Evolutionary conservation across 1,140 invertebrate genomes (phyloP).

Genomic region (Drosophila fuyamai): DNA sequence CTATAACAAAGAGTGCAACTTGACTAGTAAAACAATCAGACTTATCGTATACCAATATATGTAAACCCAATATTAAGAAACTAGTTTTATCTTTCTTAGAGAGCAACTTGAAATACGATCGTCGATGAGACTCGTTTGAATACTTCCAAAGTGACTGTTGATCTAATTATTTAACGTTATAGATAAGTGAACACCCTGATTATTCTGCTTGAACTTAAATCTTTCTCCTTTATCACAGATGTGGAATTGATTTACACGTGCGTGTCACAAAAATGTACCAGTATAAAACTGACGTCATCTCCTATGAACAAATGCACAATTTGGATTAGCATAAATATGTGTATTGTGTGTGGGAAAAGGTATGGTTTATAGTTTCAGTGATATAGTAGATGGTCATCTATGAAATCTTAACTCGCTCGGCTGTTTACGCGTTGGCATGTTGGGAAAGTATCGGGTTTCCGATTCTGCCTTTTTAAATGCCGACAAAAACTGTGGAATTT

Average conservation of each 20-base stretch:
- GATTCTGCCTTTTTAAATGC: slow-evolving; percentile 28
- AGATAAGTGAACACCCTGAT: background rate
- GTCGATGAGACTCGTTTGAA: background rate
- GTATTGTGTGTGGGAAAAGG: slow-evolving; percentile 23
- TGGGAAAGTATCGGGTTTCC: slow-evolving; percentile 40
- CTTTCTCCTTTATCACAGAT: background rate
- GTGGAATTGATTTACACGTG: slow-evolving; percentile 10
- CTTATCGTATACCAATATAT: too few species aligned
- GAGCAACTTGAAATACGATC: too few species aligned
- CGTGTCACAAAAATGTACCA: slow-evolving; percentile 6
- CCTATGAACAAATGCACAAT: slow-evolving; percentile 24
- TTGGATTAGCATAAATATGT: slow-evolving; percentile 33
- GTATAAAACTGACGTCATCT: slow-evolving; percentile 17
- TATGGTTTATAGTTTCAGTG: slow-evolving; percentile 13
- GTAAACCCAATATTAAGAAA: too few species aligned
- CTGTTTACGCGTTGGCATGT: slow-evolving; percentile 19
- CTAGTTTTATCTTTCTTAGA: too few species aligned
- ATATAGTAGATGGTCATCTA: slow-evolving; percentile 29
- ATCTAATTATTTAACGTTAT: background rate
- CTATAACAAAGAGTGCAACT: too few species aligned
- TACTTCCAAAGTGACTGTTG: background rate
- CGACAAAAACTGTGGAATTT: slow-evolving; percentile 39
- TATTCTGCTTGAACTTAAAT: background rate
- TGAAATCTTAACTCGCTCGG: slow-evolving; percentile 32
- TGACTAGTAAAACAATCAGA: too few species aligned